Conservation (phyloP, 2,113 vertebrate genomes). For the Sebastes fasciatus region DNA sequence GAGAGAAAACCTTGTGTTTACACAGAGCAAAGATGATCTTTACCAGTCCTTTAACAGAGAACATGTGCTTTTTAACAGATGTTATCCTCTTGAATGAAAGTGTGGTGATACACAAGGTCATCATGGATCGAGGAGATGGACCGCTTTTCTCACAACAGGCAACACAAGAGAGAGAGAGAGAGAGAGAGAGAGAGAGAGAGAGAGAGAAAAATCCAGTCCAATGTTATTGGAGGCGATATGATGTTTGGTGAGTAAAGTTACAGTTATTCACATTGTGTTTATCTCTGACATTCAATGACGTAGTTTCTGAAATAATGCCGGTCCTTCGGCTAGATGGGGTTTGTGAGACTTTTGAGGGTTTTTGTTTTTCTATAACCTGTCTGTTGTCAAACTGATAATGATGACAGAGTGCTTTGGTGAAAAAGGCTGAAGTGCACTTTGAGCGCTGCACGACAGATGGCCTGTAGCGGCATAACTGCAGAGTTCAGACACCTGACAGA, state of each 20-base stretch:
- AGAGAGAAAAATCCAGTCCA: slow-evolving; percentile 5
- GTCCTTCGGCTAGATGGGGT: not conserved
- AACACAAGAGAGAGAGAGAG: not conserved
- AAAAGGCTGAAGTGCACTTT: not conserved
- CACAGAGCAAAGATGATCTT: not conserved
- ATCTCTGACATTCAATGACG: slow-evolving; percentile 8
- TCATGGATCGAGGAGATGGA: not conserved
- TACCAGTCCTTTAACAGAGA: slow-evolving; percentile 28
- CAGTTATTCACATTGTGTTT: slow-evolving; percentile 9
- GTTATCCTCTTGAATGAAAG: slow-evolving; percentile 16
- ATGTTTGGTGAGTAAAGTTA: not conserved
- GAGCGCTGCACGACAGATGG: slow-evolving; percentile 12
- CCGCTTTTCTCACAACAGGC: slow-evolving; percentile 14
- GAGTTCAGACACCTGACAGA: slow-evolving; percentile 24
- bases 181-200: not conserved
- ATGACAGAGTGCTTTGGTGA: slow-evolving; percentile 5
- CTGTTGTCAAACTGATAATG: slow-evolving; percentile 19
- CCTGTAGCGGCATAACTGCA: not conserved
- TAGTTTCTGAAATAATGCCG: not conserved
- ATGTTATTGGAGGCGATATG: slow-evolving; percentile 21
- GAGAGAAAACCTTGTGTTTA: slow-evolving; percentile 37
- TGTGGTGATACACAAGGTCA: not conserved
- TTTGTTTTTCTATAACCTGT: slow-evolving; percentile 9
- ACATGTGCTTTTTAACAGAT: slow-evolving; percentile 48
- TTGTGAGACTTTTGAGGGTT: not conserved